These are phyloP conservation scores for Zygogramma bicolorata DNA, from an alignment of 2,888 invertebrate genomes.

Conservation along the genomic window DNA sequence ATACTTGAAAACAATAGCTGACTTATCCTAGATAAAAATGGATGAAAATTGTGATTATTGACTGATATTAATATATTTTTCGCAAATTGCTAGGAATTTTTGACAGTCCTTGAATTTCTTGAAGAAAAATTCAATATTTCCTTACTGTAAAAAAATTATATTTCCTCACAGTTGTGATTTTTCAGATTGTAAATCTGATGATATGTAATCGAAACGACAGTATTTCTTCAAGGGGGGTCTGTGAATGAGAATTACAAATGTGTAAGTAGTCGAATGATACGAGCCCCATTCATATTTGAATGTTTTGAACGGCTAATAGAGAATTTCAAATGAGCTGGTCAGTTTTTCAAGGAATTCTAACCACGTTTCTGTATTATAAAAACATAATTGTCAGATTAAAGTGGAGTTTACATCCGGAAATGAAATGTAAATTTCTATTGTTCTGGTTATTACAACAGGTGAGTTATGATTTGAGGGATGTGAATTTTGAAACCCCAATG, in stretches of 20 bases:
- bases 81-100: too few relatives aligned
- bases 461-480: not conserved
- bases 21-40: too few relatives aligned
- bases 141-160: too few relatives aligned
- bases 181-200: too few relatives aligned
- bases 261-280: not conserved
- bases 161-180: too few relatives aligned
- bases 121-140: too few relatives aligned
- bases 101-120: too few relatives aligned
- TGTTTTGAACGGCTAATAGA: not conserved
- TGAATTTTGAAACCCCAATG: not conserved
- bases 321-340: not conserved
- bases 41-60: too few relatives aligned
- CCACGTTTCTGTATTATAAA: slow-evolving; percentile 9
- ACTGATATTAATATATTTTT: too few relatives aligned
- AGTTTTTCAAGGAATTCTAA: not conserved
- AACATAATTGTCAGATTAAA: slow-evolving; percentile 12
- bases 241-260: not conserved
- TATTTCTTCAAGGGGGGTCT: too few relatives aligned
- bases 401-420: slow-evolving; percentile 1
- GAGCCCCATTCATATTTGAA: not conserved
- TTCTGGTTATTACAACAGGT: not conserved
- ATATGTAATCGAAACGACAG: too few relatives aligned
- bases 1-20: too few relatives aligned
- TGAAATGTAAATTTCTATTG: slow-evolving; percentile 8